Base-by-base conservation (phyloP, 1,140 invertebrate genomes). In the Solenopsis invicta region DNA sequence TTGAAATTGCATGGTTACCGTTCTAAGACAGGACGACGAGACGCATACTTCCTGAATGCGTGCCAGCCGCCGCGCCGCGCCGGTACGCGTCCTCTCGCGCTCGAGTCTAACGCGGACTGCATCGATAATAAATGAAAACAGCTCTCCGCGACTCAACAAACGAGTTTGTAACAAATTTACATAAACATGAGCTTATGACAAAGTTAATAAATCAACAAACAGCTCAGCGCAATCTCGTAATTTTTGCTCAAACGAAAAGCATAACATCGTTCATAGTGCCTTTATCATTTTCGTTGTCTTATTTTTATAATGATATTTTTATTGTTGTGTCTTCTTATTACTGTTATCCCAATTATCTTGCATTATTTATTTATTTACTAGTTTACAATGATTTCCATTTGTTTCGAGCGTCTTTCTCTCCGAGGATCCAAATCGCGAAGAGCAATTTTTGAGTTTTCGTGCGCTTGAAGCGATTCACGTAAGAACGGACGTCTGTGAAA, bases 1-100 rank as follows among this genome's bases (percentile, higher is more conserved):
- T 81, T 86, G 34, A 29, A 90, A 90, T 91, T 88, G 82, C 88
- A 85, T 87, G 80, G 74, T 69, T 76, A 64, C 61, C 61, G 75
- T 54, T 76, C 34, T n/a, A 50, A 29, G 37, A 72, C 37, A 71
- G 29, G 52, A 75, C 37, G 18, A 74, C 52, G 18, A 74, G 29
- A 29, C 29, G 45, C 59, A 9, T 10, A 18, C 64, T 80, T 69
- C 48, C n/a, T 48, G 62, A n/a, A 62, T 62, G n/a, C 34, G 16
- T 48, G 62, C 77, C 62, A 21, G 21, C 41, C 24, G 29, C 2
- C 29, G 29, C 41, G 41, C 0, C 41, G 4, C 41, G 41, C 34
- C 59, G 75, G 62, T 45, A 21, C 6, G 48, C 13, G 12, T 10
- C n/a, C 59, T 18, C 18, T 41, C 52, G 41, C 59, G 10, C 34